Percentiles rank a stretch among this genome's conserved stretches.
These are phyloP conservation scores for Drosophila erecta DNA, from an alignment of 1,140 invertebrate species.

Conservation along the genomic window DNA sequence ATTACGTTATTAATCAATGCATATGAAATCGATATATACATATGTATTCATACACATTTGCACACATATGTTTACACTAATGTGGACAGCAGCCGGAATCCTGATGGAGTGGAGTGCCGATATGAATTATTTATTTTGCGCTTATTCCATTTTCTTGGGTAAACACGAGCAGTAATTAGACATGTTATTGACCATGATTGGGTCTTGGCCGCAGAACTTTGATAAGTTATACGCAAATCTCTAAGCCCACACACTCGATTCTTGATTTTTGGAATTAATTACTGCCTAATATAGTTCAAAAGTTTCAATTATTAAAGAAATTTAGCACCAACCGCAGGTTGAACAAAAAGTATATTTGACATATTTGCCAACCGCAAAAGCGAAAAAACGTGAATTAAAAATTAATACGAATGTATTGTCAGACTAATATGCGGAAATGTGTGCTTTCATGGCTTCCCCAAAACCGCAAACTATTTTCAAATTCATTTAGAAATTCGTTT, in stretches of 20 bases:
- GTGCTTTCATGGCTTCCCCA: constrained; percentile 11
- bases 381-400: constrained; percentile 18
- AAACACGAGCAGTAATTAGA: constrained; percentile 58
- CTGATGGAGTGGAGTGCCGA: constrained; percentile 9
- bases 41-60: neutral
- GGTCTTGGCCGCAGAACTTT: neutral
- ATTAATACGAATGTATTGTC: constrained; percentile 31
- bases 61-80: constrained; percentile 54
- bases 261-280: neutral
- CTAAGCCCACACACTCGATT: too few relatives aligned
- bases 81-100: constrained; percentile 20
- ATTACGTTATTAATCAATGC: constrained; percentile 59
- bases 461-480: constrained; percentile 46
- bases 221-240: neutral
- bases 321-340: constrained; percentile 12
- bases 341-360: constrained; percentile 29
- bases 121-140: constrained; percentile 72
- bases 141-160: constrained; percentile 33
- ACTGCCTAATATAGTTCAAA: neutral
- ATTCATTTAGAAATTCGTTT: constrained; percentile 21
- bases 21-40: constrained; percentile 40
- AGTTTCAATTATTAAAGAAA: constrained; percentile 1
- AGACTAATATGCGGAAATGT: constrained; percentile 23
- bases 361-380: constrained; percentile 7
- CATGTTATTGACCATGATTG: constrained; percentile 17